phyloP scores from a whole-genome alignment of 1,140 invertebrate species.

The Megalonaias nervosa region DNA sequence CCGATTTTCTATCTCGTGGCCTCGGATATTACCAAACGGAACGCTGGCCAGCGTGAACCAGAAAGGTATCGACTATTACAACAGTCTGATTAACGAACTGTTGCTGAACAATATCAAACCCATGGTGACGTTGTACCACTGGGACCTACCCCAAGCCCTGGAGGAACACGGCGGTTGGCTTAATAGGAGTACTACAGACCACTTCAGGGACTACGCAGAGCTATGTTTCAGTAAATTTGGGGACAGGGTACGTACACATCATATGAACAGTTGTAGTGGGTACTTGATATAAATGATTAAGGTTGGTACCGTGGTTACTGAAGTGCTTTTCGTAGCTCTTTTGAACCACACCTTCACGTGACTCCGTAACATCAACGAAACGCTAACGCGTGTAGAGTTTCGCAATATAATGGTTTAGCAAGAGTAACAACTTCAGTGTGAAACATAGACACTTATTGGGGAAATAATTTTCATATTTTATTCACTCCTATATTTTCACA shows the following conservation, averaged over 20 bases:
- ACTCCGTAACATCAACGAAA: no score
- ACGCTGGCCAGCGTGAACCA: conserved; percentile 42
- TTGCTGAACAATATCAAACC: conserved; percentile 50
- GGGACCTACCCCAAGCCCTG: conserved; percentile 71
- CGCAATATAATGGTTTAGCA: no score
- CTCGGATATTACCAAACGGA: conserved; percentile 61
- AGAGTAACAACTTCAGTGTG: no score
- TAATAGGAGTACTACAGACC: conserved; percentile 73
- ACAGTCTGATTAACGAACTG: conserved; percentile 62
- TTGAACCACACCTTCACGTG: no score
- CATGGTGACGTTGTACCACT: conserved; percentile 75
- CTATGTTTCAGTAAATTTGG: conserved; percentile 69
- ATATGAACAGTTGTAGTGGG: no score
- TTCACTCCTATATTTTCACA: no score
- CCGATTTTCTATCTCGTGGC: conserved; percentile 68
- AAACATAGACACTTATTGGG: no score
- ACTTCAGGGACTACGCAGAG: conserved; percentile 73
- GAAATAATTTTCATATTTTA: no score
- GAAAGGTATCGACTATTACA: conserved; percentile 64
- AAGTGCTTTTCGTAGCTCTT: no score
- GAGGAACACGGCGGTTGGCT: conserved; percentile 73
- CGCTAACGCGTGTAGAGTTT: no score
- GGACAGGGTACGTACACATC: conserved; percentile 44
- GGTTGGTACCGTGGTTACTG: no score
- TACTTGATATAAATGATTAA: no score